Conservation (phyloP, 2,113 vertebrate species). For the Ranitomeya imitator region DNA sequence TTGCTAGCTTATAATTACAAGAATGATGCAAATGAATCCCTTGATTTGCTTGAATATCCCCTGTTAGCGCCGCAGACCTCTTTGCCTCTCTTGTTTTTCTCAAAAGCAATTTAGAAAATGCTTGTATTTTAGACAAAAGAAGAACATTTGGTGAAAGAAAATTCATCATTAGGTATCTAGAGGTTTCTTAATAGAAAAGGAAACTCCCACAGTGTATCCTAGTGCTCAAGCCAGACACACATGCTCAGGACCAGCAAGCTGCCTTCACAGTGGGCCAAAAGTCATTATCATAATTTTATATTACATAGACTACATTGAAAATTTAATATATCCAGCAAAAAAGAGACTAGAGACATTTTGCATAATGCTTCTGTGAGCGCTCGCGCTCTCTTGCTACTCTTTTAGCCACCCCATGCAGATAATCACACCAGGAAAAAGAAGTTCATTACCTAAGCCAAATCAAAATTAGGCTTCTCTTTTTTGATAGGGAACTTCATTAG, state of each 20-base stretch:
- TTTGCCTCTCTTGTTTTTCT: constrained; percentile 86
- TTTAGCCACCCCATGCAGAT: constrained; percentile 93
- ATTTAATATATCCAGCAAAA: constrained; percentile 98
- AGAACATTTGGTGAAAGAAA: constrained; percentile 99
- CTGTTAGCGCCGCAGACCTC: constrained; percentile 85
- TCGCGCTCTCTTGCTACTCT: constrained; percentile 82
- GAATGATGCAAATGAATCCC: constrained; percentile 86
- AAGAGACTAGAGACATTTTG: constrained; percentile 97
- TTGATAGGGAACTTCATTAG: constrained; percentile 99
- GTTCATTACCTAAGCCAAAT: constrained; percentile 99
- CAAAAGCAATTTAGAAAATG: constrained; percentile 98
- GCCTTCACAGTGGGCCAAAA: constrained; percentile 95
- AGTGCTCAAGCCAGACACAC: constrained; percentile 95
- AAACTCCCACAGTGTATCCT: constrained; percentile 97
- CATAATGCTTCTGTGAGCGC: constrained; percentile 90
- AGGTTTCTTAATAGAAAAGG: constrained; percentile 99
- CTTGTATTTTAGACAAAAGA: constrained; percentile 97
- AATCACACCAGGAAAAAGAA: constrained; percentile 98
- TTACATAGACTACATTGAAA: constrained; percentile 96
- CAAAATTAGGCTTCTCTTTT: constrained; percentile 99
- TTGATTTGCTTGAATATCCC: constrained; percentile 81
- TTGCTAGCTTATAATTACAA: constrained; percentile 89
- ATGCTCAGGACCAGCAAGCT: constrained; percentile 97
- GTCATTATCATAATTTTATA: constrained; percentile 99
- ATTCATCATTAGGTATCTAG: constrained; percentile 99